A percentile compares a stretch with the other conserved stretches of the same genome.
phyloP scores from a whole-genome alignment of 2,113 vertebrate genomes.

The Vidua macroura region DNA sequence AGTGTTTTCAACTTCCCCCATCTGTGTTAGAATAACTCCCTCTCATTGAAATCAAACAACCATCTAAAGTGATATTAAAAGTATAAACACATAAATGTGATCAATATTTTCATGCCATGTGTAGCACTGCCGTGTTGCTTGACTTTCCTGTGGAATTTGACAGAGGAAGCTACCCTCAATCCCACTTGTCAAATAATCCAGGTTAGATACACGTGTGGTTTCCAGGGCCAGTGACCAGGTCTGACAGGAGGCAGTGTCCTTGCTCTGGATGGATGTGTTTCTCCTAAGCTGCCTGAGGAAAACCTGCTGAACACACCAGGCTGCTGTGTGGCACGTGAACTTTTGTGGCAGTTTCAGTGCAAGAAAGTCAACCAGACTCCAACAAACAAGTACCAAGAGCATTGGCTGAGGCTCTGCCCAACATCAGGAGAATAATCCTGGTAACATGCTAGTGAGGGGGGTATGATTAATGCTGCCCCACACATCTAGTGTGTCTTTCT shows the following conservation, averaged over 20 bases:
- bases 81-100: neutral
- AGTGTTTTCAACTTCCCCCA: neutral
- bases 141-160: neutral
- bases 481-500: neutral
- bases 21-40: neutral
- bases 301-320: neutral
- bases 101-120: neutral
- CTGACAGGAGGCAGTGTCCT: neutral
- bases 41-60: neutral
- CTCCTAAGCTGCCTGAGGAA: neutral
- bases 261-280: neutral
- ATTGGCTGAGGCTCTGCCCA: neutral
- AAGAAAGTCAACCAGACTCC: neutral
- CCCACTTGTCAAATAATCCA: neutral
- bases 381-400: neutral
- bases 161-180: neutral
- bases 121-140: neutral
- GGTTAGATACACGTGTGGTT: neutral
- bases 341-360: neutral
- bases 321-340: neutral
- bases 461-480: neutral
- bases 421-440: neutral
- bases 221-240: neutral
- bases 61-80: neutral
- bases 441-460: fast-evolving